Evolutionary conservation across 2,797 vertebrate species (phyloP).

Genomic region (Sebastes hubbsi): DNA sequence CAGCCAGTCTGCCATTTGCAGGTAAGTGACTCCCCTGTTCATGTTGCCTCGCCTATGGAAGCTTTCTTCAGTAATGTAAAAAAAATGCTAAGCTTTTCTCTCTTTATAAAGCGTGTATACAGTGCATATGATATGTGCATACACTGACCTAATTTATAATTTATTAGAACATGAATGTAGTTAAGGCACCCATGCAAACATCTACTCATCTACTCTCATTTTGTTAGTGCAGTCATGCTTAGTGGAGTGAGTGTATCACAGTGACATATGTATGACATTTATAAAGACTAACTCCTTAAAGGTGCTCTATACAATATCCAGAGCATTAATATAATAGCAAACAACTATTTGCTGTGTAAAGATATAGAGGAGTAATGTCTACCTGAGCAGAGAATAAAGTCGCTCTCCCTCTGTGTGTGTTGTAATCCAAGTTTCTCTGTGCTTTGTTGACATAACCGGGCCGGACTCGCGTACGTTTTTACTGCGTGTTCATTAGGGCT

Average conservation of each 20-base stretch:
- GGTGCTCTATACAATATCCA: too few relatives aligned
- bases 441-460: too few relatives aligned
- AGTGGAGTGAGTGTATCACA: neutral
- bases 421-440: too few relatives aligned
- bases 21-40: slow-evolving; percentile 75
- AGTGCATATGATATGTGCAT: neutral
- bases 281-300: neutral
- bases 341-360: too few relatives aligned
- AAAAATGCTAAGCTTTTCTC: neutral
- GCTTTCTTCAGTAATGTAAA: neutral
- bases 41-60: neutral
- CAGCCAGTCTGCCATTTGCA: slow-evolving; percentile 98
- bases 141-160: neutral
- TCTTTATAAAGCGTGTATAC: neutral
- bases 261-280: neutral
- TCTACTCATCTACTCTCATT: neutral
- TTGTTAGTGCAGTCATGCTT: neutral
- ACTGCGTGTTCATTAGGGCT: too few relatives aligned
- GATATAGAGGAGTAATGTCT: too few relatives aligned
- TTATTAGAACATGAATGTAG: neutral
- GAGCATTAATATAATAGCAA: too few relatives aligned
- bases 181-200: neutral
- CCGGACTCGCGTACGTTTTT: too few relatives aligned
- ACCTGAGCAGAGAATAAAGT: too few relatives aligned
- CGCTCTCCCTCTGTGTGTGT: too few relatives aligned